A percentile compares a stretch with the other conserved stretches of the same genome.
Evolutionary conservation across 2,113 vertebrate genomes (phyloP).

Genomic region (Ardeotis arabs): DNA sequence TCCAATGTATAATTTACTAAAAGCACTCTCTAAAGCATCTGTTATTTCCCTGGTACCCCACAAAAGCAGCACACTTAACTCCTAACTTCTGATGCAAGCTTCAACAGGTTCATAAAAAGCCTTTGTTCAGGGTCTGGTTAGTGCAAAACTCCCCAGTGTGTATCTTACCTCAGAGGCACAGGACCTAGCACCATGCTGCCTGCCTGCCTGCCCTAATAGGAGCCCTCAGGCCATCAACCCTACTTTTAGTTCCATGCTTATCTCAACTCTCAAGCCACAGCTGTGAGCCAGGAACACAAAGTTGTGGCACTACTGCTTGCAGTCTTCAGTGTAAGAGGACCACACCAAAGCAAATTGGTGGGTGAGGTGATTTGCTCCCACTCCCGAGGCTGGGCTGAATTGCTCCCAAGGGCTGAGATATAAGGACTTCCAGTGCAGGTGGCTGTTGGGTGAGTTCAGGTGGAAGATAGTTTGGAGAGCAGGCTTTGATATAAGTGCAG

Average conservation of each 20-base stretch:
- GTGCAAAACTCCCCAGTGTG: fast-evolving
- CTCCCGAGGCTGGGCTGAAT: background rate
- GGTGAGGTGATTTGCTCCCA: background rate
- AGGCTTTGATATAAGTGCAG: background rate
- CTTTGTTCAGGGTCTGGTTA: background rate
- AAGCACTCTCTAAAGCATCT: background rate
- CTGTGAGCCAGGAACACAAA: background rate
- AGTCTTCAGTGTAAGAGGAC: background rate
- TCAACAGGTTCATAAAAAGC: background rate
- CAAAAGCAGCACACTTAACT: background rate
- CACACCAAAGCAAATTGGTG: background rate
- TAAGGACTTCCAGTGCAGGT: background rate
- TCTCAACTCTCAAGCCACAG: background rate
- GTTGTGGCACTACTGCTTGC: background rate
- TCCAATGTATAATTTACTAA: background rate
- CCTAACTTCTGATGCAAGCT: background rate
- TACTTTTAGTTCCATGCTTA: background rate
- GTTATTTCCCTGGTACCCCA: background rate
- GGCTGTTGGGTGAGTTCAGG: background rate
- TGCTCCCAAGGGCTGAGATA: background rate
- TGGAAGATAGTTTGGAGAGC: background rate
- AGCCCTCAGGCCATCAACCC: background rate
- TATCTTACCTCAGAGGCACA: background rate
- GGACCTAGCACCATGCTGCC: fast-evolving
- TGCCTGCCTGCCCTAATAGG: fast-evolving